phyloP scores from a whole-genome alignment of 1,140 invertebrate species.

The Drosophila pachea region DNA sequence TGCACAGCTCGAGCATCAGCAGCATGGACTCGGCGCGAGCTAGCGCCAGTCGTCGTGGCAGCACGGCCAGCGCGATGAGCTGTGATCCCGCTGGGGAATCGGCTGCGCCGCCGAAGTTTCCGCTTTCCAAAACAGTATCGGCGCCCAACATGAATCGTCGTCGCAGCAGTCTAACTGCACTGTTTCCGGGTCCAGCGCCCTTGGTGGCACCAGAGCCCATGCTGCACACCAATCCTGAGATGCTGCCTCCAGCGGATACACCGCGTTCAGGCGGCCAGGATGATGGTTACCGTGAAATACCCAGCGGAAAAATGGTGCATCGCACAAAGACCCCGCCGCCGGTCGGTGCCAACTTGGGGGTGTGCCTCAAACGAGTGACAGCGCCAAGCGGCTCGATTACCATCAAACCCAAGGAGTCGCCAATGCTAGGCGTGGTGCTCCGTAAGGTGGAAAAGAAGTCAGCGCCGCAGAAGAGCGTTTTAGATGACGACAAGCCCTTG shows the following conservation, averaged over 20 bases:
- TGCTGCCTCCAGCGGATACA: constrained; percentile 9
- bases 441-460: constrained; percentile 72
- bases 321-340: constrained; percentile 75
- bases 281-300: constrained; percentile 63
- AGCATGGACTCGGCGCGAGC: constrained; percentile 60
- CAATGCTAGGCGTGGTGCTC: constrained; percentile 75
- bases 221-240: constrained; percentile 59
- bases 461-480: constrained; percentile 70
- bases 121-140: constrained; percentile 64
- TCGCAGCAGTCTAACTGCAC: constrained; percentile 57
- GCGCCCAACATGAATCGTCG: constrained; percentile 61
- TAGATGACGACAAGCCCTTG: constrained; percentile 75
- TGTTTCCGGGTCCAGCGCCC: constrained; percentile 72
- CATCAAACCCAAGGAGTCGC: constrained; percentile 70
- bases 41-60: constrained; percentile 67
- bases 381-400: constrained; percentile 64
- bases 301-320: constrained; percentile 70
- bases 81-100: constrained; percentile 22
- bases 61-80: constrained; percentile 53
- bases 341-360: constrained; percentile 69
- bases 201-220: constrained; percentile 60
- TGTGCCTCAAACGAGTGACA: constrained; percentile 64
- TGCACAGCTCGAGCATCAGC: constrained; percentile 71
- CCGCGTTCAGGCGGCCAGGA: constrained; percentile 29
- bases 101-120: constrained; percentile 47